Base-by-base conservation (phyloP, 2,797 vertebrate species). In the Crenuchus spilurus region DNA sequence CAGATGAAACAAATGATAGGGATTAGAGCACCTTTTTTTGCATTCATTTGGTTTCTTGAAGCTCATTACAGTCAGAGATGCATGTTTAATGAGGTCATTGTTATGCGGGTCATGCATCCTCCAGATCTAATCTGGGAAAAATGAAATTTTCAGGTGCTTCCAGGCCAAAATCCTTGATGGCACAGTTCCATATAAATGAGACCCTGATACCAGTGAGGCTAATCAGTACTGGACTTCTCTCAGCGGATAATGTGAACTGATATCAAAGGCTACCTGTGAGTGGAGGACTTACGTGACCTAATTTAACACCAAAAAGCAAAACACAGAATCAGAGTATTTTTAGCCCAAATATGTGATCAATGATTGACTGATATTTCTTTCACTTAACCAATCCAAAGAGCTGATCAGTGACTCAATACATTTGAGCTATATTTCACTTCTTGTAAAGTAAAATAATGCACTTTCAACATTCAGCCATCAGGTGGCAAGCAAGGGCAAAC, bases 51-150 rank as follows among this genome's bases (percentile, higher is more conserved):
- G 42, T 31, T 51, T 18, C 14, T 18, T 28, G 41, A 75, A 42
- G 63, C 58, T 75, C 75, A 70, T 76, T 69, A 78, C 65, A 75
- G 63, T 72, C 10, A 30, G 60, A 48, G 70, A 18, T 54, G 46
- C 65, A 24, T 65, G 54, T 46, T 46, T 24, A 73, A 65, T 48
- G 10, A 57, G 41, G 14, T 3, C 41, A 49, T 58, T 48, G 22
- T 28, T 48, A 74, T 72, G 24, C 58, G 4, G 46, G 33, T 30
- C 48, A 72, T 8, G 41, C 35, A 5, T 66, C 20, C 39, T 44
- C 39, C 26, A 42, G 26, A 42, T 72, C 70, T 63, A 63, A 72
- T 72, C 70, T 62, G 33, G 9, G 61, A 46, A 65, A 55, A 65
- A 73, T 44, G 9, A 72, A 51, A 72, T 26, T 65, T 73, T 55